These are phyloP conservation scores for Poecilus cupreus DNA, from an alignment of 2,888 invertebrate genomes.

Conservation along the genomic window DNA sequence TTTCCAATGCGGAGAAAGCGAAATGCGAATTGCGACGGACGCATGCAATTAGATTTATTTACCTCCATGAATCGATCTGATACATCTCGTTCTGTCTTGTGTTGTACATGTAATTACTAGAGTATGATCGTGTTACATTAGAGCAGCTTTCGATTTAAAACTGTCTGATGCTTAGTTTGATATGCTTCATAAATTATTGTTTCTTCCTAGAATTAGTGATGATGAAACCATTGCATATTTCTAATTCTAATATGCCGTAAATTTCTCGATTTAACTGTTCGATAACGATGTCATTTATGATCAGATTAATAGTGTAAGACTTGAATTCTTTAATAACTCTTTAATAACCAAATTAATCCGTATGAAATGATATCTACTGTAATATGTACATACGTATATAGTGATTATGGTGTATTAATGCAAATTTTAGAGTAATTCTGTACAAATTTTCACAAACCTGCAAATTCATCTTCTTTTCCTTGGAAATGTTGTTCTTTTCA, in stretches of 20 bases:
- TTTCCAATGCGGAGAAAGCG: conserved; percentile 26
- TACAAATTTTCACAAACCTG: no score
- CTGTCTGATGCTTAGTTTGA: neutral
- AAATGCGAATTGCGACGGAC: neutral
- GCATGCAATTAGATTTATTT: conserved; percentile 39
- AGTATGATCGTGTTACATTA: neutral
- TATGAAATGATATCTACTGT: no score
- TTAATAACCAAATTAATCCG: no score
- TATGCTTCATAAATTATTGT: neutral
- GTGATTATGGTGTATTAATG: no score
- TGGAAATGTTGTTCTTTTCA: no score
- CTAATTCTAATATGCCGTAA: neutral
- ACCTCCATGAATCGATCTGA: conserved; percentile 23
- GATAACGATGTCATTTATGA: no score
- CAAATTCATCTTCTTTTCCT: no score
- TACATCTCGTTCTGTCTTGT: neutral
- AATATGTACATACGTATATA: no score
- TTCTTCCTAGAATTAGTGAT: neutral
- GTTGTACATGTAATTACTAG: conserved; percentile 3
- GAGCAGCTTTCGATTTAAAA: conserved; percentile 3
- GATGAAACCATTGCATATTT: neutral
- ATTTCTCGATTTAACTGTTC: neutral
- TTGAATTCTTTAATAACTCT: no score
- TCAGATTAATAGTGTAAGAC: no score
- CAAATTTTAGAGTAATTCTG: no score